phyloP scores from a whole-genome alignment of 2,888 invertebrate genomes.

The Pseudanteris insignis region DNA sequence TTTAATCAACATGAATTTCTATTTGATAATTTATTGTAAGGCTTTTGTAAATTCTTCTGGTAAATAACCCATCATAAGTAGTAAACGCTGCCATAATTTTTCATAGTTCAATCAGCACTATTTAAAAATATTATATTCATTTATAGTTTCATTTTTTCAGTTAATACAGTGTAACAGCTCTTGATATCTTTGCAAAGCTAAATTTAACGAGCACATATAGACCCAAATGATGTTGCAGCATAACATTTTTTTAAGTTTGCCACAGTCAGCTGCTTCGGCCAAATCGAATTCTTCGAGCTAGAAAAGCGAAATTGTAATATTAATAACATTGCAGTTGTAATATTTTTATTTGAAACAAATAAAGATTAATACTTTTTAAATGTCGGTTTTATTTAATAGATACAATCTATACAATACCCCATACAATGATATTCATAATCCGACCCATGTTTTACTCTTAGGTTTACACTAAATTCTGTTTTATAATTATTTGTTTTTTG shows the following conservation, averaged over 20 bases:
- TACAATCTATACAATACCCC: conserved; percentile 11
- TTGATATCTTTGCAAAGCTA: conserved; percentile 50
- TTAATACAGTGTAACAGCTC: conserved; percentile 57
- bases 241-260: conserved; percentile 53
- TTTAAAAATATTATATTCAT: neutral
- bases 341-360: conserved; percentile 4
- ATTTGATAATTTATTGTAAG: conserved; percentile 24
- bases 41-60: conserved; percentile 46
- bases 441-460: conserved; percentile 12
- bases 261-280: conserved; percentile 51
- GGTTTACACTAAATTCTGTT: neutral
- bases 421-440: conserved; percentile 16
- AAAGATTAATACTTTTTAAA: conserved; percentile 21
- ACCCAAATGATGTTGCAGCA: conserved; percentile 30
- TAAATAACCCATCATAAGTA: conserved; percentile 50
- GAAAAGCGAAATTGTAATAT: no score
- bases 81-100: conserved; percentile 56
- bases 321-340: no score
- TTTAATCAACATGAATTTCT: no score
- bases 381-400: no score
- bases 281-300: conserved; percentile 49
- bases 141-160: conserved; percentile 33
- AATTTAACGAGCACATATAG: conserved; percentile 48
- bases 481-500: conserved; percentile 5
- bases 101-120: conserved; percentile 55